phyloP scores from a whole-genome alignment of 2,888 invertebrate genomes.

The Steinernema hermaphroditum region DNA sequence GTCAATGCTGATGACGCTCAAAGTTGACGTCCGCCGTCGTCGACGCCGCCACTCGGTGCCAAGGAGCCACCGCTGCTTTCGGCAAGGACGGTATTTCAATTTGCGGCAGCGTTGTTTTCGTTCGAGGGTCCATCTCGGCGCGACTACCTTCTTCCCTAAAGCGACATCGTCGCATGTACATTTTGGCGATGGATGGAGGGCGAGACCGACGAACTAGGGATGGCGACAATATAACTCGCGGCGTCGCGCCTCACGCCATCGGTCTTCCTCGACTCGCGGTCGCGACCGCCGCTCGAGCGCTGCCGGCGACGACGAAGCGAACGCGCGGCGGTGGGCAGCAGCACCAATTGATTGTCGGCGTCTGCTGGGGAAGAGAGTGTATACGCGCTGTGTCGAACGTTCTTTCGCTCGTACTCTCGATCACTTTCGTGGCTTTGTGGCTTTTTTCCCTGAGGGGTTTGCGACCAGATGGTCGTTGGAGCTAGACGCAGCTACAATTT shows the following conservation, averaged over 20 bases:
- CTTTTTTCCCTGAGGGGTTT: slow-evolving; percentile 6
- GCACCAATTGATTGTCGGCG: slow-evolving; percentile 21
- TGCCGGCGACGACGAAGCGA: background rate
- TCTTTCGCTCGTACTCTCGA: slow-evolving; percentile 19
- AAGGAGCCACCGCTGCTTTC: no score
- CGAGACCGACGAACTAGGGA: no score
- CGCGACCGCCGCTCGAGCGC: background rate
- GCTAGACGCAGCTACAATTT: background rate
- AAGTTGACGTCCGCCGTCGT: no score
- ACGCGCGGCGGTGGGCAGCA: slow-evolving; percentile 24
- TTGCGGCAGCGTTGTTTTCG: no score
- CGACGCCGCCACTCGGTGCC: background rate
- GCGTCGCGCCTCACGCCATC: slow-evolving; percentile 25
- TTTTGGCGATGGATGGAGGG: no score
- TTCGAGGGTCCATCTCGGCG: no score
- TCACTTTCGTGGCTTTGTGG: slow-evolving; percentile 17
- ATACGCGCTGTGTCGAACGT: background rate
- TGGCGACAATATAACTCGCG: slow-evolving; percentile 6
- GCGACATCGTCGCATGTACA: no score
- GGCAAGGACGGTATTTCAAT: no score
- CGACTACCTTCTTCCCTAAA: no score
- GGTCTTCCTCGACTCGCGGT: background rate
- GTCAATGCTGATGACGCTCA: no score
- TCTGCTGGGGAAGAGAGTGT: background rate
- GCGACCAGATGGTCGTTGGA: background rate